Conservation (phyloP, 92 coral and sea anemone genomes). For the Actinernus sp. region DNA sequence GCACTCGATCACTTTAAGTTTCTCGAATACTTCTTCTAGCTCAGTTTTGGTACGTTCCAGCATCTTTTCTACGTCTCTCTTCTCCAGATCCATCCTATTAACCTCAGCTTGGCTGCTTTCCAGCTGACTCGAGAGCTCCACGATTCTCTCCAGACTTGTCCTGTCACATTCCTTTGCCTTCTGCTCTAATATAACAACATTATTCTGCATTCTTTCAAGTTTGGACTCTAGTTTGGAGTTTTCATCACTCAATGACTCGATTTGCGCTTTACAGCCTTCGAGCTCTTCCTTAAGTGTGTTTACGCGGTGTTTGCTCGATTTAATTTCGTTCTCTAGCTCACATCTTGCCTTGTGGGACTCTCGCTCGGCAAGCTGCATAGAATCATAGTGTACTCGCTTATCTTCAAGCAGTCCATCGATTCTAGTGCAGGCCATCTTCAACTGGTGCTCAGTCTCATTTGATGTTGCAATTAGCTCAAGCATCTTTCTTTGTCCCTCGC, state of each 20-base stretch:
- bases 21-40: conserved; percentile 42
- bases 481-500: conserved; percentile 1
- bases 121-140: conserved; percentile 45
- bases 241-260: conserved; percentile 20
- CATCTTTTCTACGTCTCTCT: conserved; percentile 50
- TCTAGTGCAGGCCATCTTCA: conserved; percentile 34
- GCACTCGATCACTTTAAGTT: conserved; percentile 20
- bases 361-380: conserved; percentile 56
- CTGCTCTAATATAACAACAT: conserved; percentile 4
- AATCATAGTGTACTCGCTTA: conserved; percentile 46
- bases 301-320: conserved; percentile 4
- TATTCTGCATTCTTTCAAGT: conserved; percentile 14
- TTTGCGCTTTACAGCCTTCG: conserved; percentile 10
- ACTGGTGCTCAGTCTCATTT: conserved; percentile 27
- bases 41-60: conserved; percentile 57
- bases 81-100: conserved; percentile 26
- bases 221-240: conserved; percentile 15
- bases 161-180: background rate
- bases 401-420: conserved; percentile 55
- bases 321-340: conserved; percentile 53
- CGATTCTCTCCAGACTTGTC: conserved; percentile 8
- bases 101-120: conserved; percentile 37
- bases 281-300: conserved; percentile 17
- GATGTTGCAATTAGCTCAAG: conserved; percentile 15
- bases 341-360: conserved; percentile 37